These are phyloP conservation scores for Corvus moneduloides DNA, from an alignment of 2,113 vertebrate genomes.

Conservation along the genomic window DNA sequence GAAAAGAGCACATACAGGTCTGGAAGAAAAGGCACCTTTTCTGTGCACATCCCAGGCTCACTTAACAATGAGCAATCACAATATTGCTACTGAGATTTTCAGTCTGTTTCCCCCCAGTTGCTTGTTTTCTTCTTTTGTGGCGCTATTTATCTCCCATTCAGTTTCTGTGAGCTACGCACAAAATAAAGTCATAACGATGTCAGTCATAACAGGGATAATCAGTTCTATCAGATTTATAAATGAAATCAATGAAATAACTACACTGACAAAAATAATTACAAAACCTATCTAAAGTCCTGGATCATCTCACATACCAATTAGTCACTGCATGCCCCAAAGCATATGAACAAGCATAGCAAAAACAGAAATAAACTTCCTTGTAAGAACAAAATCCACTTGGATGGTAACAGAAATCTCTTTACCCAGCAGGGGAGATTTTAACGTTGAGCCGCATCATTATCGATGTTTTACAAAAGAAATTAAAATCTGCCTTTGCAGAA, in stretches of 20 bases:
- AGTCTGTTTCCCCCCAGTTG: fast-evolving
- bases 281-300: not conserved
- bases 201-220: not conserved
- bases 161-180: not conserved
- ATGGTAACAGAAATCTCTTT: not conserved
- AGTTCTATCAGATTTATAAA: not conserved
- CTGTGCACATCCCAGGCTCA: not conserved
- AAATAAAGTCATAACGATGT: not conserved
- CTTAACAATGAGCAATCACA: not conserved
- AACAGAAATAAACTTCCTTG: not conserved
- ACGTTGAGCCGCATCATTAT: fast-evolving
- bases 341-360: not conserved
- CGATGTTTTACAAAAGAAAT: not conserved
- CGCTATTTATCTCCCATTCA: not conserved
- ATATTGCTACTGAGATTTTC: not conserved
- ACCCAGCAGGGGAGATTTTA: not conserved
- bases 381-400: not conserved
- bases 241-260: not conserved
- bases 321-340: not conserved
- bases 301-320: not conserved
- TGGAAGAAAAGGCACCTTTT: not conserved
- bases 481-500: not conserved
- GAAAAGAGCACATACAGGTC: fast-evolving
- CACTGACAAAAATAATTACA: not conserved
- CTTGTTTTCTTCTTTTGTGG: not conserved